Percentiles rank a stretch among this genome's conserved stretches.
Conservation (phyloP, 30 jellyfish, hydroid and myxozoan species). For the Haliclystus octoradiatus region DNA sequence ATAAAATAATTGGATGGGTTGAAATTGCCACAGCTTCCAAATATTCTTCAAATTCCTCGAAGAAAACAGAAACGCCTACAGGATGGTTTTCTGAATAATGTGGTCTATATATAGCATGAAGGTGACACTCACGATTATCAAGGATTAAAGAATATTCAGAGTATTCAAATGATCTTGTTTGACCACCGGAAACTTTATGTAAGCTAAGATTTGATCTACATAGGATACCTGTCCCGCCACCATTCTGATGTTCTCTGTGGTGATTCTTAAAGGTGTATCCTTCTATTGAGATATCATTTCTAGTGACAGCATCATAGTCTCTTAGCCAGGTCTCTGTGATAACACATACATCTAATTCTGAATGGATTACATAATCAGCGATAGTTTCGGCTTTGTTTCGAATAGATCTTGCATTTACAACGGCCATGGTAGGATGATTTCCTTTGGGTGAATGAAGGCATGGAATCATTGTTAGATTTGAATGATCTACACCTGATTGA, state of each 20-base stretch:
- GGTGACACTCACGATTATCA: slow-evolving; percentile 17
- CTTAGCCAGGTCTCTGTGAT: slow-evolving; percentile 27
- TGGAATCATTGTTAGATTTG: no score
- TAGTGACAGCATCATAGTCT: slow-evolving; percentile 11
- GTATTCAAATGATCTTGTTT: slow-evolving; percentile 21
- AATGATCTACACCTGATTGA: no score
- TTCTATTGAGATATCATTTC: slow-evolving; percentile 15
- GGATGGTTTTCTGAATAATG: slow-evolving; percentile 22
- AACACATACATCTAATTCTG: slow-evolving; percentile 9
- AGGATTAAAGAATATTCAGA: slow-evolving; percentile 15
- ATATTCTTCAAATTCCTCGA: slow-evolving; percentile 14
- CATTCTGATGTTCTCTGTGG: slow-evolving; percentile 12
- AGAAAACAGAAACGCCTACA: slow-evolving; percentile 5
- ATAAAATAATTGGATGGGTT: slow-evolving; percentile 15
- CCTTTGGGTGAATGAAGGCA: no score
- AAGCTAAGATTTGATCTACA: slow-evolving; percentile 20
- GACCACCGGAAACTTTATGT: slow-evolving; percentile 26
- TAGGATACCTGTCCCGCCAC: slow-evolving; percentile 18
- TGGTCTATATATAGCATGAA: slow-evolving; percentile 16
- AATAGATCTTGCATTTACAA: slow-evolving; percentile 22
- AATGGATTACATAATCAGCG: slow-evolving; percentile 14
- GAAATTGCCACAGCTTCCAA: slow-evolving; percentile 11
- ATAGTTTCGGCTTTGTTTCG: slow-evolving; percentile 18
- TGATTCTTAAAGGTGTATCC: slow-evolving; percentile 14
- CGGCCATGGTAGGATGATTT: slow-evolving; percentile 3